Conservation (phyloP, 2,113 vertebrate genomes). For the Scartelaos histophorus region DNA sequence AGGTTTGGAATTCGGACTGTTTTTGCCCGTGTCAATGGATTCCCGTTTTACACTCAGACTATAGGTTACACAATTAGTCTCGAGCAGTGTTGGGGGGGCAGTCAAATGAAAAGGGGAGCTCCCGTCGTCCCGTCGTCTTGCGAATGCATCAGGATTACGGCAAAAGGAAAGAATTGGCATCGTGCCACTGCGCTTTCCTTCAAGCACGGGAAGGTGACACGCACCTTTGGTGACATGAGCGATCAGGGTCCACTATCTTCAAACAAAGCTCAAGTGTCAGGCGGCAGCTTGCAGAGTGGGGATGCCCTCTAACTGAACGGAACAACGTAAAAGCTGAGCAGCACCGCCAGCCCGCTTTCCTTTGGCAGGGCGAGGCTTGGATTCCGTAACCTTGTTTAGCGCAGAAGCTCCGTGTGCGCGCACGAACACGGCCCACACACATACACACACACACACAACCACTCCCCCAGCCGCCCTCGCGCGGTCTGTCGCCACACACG, state of each 20-base stretch:
- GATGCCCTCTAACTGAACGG: slow-evolving; percentile 71
- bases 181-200: slow-evolving; percentile 58
- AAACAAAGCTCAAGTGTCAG: slow-evolving; percentile 46
- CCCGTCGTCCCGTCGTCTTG: not conserved
- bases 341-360: slow-evolving; percentile 47
- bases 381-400: slow-evolving; percentile 77
- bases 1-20: not conserved
- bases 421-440: slow-evolving; percentile 38
- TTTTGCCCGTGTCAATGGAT: not conserved
- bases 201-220: slow-evolving; percentile 57
- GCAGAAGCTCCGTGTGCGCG: slow-evolving; percentile 67
- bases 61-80: not conserved
- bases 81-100: no score
- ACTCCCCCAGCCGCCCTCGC: slow-evolving; percentile 20
- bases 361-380: slow-evolving; percentile 75
- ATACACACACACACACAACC: slow-evolving; percentile 9
- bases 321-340: slow-evolving; percentile 59
- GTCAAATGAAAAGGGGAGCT: not conserved
- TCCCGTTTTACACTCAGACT: not conserved
- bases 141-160: not conserved
- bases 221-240: slow-evolving; percentile 29
- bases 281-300: slow-evolving; percentile 51
- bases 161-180: slow-evolving; percentile 22
- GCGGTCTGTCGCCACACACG: slow-evolving; percentile 10
- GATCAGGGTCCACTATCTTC: slow-evolving; percentile 62